Evolutionary conservation across 2,113 vertebrate genomes (phyloP), one percentile per base, ranked within the genome.

Genomic region (Pomatorhinus ruficollis): DNA sequence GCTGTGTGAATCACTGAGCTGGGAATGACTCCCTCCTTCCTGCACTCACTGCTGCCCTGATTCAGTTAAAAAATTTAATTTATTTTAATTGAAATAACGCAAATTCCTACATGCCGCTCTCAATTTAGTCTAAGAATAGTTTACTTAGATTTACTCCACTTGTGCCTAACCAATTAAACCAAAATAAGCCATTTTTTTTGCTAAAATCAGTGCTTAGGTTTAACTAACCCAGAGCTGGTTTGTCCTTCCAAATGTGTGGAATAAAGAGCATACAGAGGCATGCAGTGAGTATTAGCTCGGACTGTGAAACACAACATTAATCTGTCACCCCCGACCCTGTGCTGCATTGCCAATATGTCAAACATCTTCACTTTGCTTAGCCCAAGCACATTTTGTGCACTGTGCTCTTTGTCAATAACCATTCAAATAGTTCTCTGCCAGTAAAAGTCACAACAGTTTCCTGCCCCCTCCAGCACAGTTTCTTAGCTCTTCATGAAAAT

Each of bases 271-370:
- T 27, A 87, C 0, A 0, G 79, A 96, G 25, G 86, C 52, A 69
- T 10, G 40, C 69, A 69, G 53, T 7, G 65, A 92, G 52, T 75
- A 92, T 94, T 90, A 93, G 83, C 80, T 68, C 21, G 33, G 80
- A 82, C 92, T 56, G 87, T 77, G 95, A 95, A 96, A 95, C 77
- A 95, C 79, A 95, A 71, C 92, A 95, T 97, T 89, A 94, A 97
- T 96, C 96, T 83, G 87, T 81, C 83, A 85, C 92, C 96, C 44
- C 85, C 94, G 92, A 95, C 93, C 94, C 92, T 24, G 66, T 3
- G 16, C 94, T 92, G 42, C 93, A 96, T 78, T 96, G 96, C 95
- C 97, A 97, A 97, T 97, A 96, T 18, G 87, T 95, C 95, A 95
- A 90, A 96, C 90, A 93, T 91, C 90, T 89, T 92, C 83, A 68